phyloP scores from a whole-genome alignment of 2,797 vertebrate genomes.

The Brachyalestes nurse region DNA sequence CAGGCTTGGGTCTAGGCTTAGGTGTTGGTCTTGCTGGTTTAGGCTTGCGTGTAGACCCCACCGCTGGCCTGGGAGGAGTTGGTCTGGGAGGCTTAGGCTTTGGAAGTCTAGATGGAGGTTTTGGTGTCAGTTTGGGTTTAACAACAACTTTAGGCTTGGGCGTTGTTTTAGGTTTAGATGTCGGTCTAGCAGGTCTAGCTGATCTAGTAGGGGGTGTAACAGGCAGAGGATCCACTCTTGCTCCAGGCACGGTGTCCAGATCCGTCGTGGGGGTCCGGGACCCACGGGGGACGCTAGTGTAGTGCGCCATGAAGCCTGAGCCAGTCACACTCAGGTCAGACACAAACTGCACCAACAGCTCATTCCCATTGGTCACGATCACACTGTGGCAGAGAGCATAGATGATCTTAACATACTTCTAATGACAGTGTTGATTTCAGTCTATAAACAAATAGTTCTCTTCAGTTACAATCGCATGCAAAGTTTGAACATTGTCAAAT shows the following conservation, averaged over 20 bases:
- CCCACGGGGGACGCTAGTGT: conserved; percentile 75
- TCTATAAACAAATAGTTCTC: no score
- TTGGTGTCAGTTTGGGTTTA: conserved; percentile 42
- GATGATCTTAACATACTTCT: background rate
- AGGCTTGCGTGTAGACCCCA: conserved; percentile 57
- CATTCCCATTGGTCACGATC: conserved; percentile 84
- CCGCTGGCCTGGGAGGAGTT: conserved; percentile 51
- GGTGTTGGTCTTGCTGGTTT: conserved; percentile 54
- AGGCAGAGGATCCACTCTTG: conserved; percentile 60
- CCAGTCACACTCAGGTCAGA: conserved; percentile 92
- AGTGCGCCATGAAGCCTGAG: conserved; percentile 87
- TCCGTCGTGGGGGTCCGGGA: conserved; percentile 67
- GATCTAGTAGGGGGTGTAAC: conserved; percentile 42
- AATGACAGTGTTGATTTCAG: background rate
- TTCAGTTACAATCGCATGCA: no score
- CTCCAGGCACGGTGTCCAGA: conserved; percentile 72
- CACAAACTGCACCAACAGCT: conserved; percentile 91
- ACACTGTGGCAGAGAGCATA: conserved; percentile 62
- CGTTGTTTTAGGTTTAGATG: conserved; percentile 50
- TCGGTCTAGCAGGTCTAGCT: conserved; percentile 25
- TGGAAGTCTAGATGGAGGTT: conserved; percentile 21
- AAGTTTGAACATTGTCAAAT: no score
- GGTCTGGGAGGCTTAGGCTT: conserved; percentile 56
- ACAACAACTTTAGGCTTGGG: conserved; percentile 57
- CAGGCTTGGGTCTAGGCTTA: conserved; percentile 64